Evolutionary conservation across 2,113 vertebrate species (phyloP).

Genomic region (Eolophus roseicapilla): DNA sequence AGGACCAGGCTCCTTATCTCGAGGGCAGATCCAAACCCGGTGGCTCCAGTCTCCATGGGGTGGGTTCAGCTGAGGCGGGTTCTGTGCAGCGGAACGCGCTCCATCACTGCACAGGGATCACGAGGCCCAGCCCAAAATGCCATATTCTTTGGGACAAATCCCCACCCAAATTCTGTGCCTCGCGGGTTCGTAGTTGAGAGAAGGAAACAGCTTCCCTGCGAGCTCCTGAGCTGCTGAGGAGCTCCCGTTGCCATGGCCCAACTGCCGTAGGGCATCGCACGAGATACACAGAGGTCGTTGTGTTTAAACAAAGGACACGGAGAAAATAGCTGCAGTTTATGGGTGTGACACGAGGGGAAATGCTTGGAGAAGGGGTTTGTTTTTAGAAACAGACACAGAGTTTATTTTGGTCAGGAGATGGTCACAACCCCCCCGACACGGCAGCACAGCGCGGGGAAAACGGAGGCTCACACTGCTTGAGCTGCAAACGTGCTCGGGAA

Average conservation of each 20-base stretch:
- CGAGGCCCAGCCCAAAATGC: not conserved
- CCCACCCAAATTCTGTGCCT: not conserved
- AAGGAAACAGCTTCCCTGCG: not conserved
- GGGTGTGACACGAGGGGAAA: conserved; percentile 48
- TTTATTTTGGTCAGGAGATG: conserved; percentile 54
- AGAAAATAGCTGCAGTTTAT: conserved; percentile 45
- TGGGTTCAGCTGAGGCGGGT: not conserved
- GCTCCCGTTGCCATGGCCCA: conserved; percentile 13
- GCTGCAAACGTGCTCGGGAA: not conserved
- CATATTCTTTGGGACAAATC: not conserved
- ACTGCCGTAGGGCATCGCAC: conserved; percentile 14
- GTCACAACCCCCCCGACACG: not conserved
- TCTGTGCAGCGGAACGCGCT: not conserved
- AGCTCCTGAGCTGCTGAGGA: conserved; percentile 2
- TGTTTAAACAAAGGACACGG: conserved; percentile 43
- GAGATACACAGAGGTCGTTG: conserved; percentile 37
- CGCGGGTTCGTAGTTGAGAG: not conserved
- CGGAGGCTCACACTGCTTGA: not conserved
- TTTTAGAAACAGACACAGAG: conserved; percentile 3
- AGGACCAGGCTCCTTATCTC: not conserved
- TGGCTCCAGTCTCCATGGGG: not conserved
- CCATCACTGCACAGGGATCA: not conserved
- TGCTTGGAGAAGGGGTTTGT: conserved; percentile 15
- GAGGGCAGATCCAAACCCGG: not conserved
- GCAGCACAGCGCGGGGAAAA: not conserved